A percentile compares a stretch with the other conserved stretches of the same genome.
These are phyloP conservation scores for Cephalopterus ornatus DNA, from an alignment of 2,113 vertebrate genomes.

Conservation along the genomic window DNA sequence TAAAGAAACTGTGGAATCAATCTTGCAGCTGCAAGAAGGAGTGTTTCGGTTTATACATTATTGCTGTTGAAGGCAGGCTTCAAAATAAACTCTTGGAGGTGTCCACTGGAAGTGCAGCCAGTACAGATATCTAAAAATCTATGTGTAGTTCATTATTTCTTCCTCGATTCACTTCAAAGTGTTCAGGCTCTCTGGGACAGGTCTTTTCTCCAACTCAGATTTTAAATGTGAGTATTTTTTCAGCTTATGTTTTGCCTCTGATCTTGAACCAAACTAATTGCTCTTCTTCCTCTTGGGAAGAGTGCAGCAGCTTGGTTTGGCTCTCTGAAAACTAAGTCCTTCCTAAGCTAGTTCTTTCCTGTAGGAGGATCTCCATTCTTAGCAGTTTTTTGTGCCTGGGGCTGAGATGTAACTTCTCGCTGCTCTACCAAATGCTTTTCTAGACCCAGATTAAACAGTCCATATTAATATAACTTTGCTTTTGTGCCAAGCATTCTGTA, in stretches of 20 bases:
- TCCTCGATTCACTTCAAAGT: not conserved
- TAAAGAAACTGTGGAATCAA: not conserved
- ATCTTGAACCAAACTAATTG: not conserved
- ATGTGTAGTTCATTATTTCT: not conserved
- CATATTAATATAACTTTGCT: not conserved
- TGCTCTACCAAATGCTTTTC: not conserved
- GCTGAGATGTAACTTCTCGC: not conserved
- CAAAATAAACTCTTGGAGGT: not conserved
- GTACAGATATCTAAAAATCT: not conserved
- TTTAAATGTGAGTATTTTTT: not conserved
- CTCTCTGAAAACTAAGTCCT: not conserved
- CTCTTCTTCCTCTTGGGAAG: not conserved
- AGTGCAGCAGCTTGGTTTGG: not conserved
- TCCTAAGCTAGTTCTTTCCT: not conserved
- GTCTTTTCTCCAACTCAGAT: not conserved
- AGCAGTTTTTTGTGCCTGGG: not conserved
- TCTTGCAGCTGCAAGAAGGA: not conserved
- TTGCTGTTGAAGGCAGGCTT: not conserved
- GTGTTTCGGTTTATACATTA: not conserved
- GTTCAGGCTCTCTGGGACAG: not conserved
- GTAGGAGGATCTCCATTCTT: not conserved
- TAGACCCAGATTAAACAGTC: not conserved
- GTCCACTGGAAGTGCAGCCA: not conserved
- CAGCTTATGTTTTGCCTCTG: not conserved
- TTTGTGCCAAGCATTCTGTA: not conserved